phyloP scores from a whole-genome alignment of 2,113 vertebrate species.

The Numida meleagris region DNA sequence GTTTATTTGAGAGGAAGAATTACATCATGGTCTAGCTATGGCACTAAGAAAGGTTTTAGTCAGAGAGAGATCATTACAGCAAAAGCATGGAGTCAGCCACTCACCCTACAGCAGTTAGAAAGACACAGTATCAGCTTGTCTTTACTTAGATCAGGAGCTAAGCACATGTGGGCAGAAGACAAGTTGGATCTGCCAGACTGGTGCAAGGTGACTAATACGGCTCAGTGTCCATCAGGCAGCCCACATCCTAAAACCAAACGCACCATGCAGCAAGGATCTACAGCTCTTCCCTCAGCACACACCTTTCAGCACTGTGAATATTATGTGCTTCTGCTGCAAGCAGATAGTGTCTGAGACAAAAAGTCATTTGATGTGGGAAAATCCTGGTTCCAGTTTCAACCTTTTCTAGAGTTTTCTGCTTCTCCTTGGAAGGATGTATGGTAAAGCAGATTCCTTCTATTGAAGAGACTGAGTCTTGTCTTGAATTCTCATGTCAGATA shows the following conservation, averaged over 20 bases:
- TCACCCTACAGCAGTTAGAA: background rate
- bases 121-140: background rate
- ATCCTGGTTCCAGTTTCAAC: background rate
- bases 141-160: background rate
- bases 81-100: background rate
- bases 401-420: background rate
- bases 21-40: constrained; percentile 24
- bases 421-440: background rate
- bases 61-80: background rate
- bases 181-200: background rate
- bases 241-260: background rate
- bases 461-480: background rate
- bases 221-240: background rate
- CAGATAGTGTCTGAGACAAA: background rate
- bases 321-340: background rate
- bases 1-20: constrained; percentile 21
- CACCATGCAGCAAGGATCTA: background rate
- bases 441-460: background rate
- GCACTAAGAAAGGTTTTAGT: constrained; percentile 9
- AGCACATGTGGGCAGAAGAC: background rate
- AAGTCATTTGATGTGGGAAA: background rate
- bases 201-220: background rate
- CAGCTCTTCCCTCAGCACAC: background rate
- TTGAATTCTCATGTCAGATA: background rate
- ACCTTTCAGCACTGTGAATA: background rate